Evolutionary conservation across 1,140 invertebrate genomes (phyloP).

Genomic region (Philopotamus ludificatus): DNA sequence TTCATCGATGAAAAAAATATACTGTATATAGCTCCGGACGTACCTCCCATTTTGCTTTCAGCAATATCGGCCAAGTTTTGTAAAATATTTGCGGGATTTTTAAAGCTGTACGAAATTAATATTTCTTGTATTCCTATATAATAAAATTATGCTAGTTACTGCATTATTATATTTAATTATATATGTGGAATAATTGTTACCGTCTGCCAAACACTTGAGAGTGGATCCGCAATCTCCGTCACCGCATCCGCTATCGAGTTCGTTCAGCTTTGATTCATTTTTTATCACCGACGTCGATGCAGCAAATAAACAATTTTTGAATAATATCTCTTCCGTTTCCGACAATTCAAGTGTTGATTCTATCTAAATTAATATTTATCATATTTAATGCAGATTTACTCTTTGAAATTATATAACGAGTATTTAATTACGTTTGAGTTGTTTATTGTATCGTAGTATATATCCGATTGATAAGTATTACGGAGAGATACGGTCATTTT

Average conservation of each 20-base stretch:
- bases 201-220: slow-evolving; percentile 62
- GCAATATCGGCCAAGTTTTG: slow-evolving; percentile 59
- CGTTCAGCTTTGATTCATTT: slow-evolving; percentile 64
- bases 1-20: slow-evolving; percentile 68
- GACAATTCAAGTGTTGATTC: slow-evolving; percentile 49
- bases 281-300: slow-evolving; percentile 57
- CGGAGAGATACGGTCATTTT: slow-evolving; percentile 34
- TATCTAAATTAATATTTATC: slow-evolving; percentile 40
- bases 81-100: slow-evolving; percentile 54
- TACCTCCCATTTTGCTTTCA: slow-evolving; percentile 68
- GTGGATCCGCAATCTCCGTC: slow-evolving; percentile 84
- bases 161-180: not conserved
- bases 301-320: slow-evolving; percentile 54
- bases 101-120: slow-evolving; percentile 45
- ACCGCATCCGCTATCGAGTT: slow-evolving; percentile 72
- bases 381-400: too few species aligned
- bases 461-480: not conserved
- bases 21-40: slow-evolving; percentile 70
- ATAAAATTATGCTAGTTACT: too few species aligned
- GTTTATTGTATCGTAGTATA: not conserved
- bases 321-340: slow-evolving; percentile 45
- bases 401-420: too few species aligned
- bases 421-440: not conserved
- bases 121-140: slow-evolving; percentile 48
- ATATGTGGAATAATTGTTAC: slow-evolving; percentile 44